Percentiles rank a stretch among this genome's conserved stretches.
These are phyloP conservation scores for Desmophyllum pertusum DNA, from an alignment of 92 coral and sea anemone genomes.

Conservation along the genomic window DNA sequence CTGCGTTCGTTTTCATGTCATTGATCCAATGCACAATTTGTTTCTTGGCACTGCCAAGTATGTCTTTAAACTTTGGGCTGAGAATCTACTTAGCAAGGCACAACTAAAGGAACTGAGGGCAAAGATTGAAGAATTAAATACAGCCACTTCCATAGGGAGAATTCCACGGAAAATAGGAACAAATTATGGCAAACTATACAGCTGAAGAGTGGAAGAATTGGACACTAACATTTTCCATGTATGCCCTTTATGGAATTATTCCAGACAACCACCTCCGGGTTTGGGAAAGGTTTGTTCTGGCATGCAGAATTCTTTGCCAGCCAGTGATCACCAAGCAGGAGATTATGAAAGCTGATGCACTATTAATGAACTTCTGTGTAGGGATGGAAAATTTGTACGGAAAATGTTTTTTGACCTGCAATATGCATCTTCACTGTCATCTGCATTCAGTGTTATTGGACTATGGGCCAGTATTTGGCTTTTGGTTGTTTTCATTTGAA, in stretches of 20 bases:
- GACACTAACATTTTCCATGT: slow-evolving; percentile 31
- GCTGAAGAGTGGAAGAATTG: slow-evolving; percentile 50
- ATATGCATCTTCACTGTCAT: slow-evolving; percentile 48
- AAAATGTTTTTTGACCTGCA: slow-evolving; percentile 34
- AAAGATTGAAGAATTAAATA: slow-evolving; percentile 24
- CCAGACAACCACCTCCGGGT: slow-evolving; percentile 27
- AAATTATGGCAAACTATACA: slow-evolving; percentile 43
- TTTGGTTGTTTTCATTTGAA: slow-evolving; percentile 43
- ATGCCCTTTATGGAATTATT: slow-evolving; percentile 30
- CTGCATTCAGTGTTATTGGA: slow-evolving; percentile 30
- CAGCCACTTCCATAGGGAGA: slow-evolving; percentile 25
- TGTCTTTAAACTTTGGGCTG: slow-evolving; percentile 45
- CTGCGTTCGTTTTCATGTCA: slow-evolving; percentile 23
- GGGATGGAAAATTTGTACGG: slow-evolving; percentile 38
- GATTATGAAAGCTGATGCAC: slow-evolving; percentile 31
- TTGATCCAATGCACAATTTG: slow-evolving; percentile 53
- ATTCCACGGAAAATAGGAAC: slow-evolving; percentile 29
- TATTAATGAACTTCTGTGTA: slow-evolving; percentile 17
- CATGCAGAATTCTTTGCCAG: slow-evolving; percentile 28
- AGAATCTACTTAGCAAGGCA: slow-evolving; percentile 25
- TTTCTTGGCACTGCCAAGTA: slow-evolving; percentile 28
- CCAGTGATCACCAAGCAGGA: slow-evolving; percentile 21
- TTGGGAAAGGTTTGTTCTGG: slow-evolving; percentile 26
- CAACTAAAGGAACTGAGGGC: slow-evolving; percentile 12
- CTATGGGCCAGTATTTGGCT: slow-evolving; percentile 43